These are phyloP conservation scores for Polypterus bichir DNA, from an alignment of 2,113 vertebrate genomes.

Conservation along the genomic window DNA sequence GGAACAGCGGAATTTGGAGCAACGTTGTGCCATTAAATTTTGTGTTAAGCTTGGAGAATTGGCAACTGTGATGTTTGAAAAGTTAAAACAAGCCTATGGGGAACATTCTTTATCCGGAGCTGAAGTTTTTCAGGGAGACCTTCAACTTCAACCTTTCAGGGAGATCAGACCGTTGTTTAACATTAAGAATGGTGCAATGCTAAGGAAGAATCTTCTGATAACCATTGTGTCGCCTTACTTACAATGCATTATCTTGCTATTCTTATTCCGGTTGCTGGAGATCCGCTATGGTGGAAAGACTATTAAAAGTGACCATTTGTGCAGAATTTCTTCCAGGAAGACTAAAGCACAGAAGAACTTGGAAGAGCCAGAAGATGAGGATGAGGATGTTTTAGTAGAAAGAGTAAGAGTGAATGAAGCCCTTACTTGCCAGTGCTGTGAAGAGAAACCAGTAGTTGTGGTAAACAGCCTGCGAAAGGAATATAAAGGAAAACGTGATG, in stretches of 20 bases:
- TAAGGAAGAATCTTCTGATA: slow-evolving; percentile 69
- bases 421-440: slow-evolving; percentile 60
- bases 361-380: slow-evolving; percentile 64
- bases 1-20: too few relatives aligned
- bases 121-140: too few relatives aligned
- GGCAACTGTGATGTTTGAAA: too few relatives aligned
- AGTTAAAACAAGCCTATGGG: too few relatives aligned
- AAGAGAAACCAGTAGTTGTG: slow-evolving; percentile 82
- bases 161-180: too few relatives aligned
- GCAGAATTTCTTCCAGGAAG: slow-evolving; percentile 47
- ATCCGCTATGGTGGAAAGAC: slow-evolving; percentile 67
- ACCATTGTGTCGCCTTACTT: slow-evolving; percentile 76
- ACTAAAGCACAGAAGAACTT: slow-evolving; percentile 54
- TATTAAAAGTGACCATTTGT: slow-evolving; percentile 67
- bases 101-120: too few relatives aligned
- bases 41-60: too few relatives aligned
- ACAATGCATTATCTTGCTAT: slow-evolving; percentile 72
- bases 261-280: slow-evolving; percentile 73
- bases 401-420: slow-evolving; percentile 72
- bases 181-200: slow-evolving; percentile 40
- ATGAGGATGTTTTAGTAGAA: slow-evolving; percentile 79
- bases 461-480: slow-evolving; percentile 79
- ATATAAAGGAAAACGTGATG: slow-evolving; percentile 64
- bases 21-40: too few relatives aligned
- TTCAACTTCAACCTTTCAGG: too few relatives aligned